A percentile compares a stretch with the other conserved stretches of the same genome.
These are phyloP conservation scores for Caranx ignobilis DNA, from an alignment of 2,113 vertebrate genomes.

Conservation along the genomic window DNA sequence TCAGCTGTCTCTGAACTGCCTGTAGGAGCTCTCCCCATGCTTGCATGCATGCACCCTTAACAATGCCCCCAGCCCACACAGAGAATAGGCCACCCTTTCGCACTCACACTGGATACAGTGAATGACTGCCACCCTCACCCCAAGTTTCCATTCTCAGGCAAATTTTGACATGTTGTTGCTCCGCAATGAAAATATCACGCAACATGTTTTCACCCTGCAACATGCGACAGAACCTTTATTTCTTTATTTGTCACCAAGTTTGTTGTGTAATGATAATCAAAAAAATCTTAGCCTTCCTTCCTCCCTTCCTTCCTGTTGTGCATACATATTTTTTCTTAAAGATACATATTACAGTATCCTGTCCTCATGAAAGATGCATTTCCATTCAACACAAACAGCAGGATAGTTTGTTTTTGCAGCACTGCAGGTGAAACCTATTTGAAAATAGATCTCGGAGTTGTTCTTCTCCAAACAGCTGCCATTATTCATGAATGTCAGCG, in stretches of 20 bases:
- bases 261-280: neutral
- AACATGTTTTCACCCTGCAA: slow-evolving; percentile 40
- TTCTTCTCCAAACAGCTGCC: slow-evolving; percentile 71
- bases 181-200: slow-evolving; percentile 28
- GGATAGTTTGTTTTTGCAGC: slow-evolving; percentile 57
- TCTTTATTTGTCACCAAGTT: slow-evolving; percentile 17
- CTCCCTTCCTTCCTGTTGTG: slow-evolving; percentile 9
- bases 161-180: slow-evolving; percentile 6
- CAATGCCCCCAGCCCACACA: slow-evolving; percentile 44
- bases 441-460: slow-evolving; percentile 73
- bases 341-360: slow-evolving; percentile 32
- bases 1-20: slow-evolving; percentile 32
- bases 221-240: slow-evolving; percentile 45
- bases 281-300: neutral
- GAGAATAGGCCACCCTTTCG: slow-evolving; percentile 39
- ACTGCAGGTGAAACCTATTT: slow-evolving; percentile 67
- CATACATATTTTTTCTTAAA: slow-evolving; percentile 32
- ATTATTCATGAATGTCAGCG: slow-evolving; percentile 80
- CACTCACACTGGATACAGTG: slow-evolving; percentile 22
- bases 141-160: neutral
- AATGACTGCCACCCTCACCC: slow-evolving; percentile 28
- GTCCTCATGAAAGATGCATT: slow-evolving; percentile 57
- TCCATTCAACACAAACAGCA: slow-evolving; percentile 53
- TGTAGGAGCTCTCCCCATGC: slow-evolving; percentile 9
- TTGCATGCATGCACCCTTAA: slow-evolving; percentile 30